Evolutionary conservation across 2,797 vertebrate genomes (phyloP), one percentile per base, ranked within the genome.

Genomic region (Enteromius thamalakanensis): DNA sequence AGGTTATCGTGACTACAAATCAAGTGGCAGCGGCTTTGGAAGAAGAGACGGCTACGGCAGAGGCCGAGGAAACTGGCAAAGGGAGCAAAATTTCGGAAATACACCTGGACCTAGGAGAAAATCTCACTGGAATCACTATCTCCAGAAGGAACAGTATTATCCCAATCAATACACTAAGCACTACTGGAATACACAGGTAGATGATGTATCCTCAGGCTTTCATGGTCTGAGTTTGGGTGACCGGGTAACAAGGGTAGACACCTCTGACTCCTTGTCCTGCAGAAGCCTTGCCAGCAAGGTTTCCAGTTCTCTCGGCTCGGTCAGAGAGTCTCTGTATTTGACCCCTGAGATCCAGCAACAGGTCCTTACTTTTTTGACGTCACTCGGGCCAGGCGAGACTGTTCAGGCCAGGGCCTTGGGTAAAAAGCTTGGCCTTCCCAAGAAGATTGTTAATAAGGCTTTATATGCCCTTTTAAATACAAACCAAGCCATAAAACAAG

Each of bases 401-500:
- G 45, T 93, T 34, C 92, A 95, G 0, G 96, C 96, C 1, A 93
- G 77, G 82, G 60, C 84, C 0, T 92, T 99, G 29, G 90, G 92
- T 19, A 92, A 17, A 71, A 93, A 89, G 37, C 92, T 98, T 2
- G 85, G 49, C 11, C 74, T 91, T 11, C 91, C 91, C 0, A 99
- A 97, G 89, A 97, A 94, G 7, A 87, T 94, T 0, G 86, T 98
- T 87, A 99, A 99, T 87, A 90, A 89, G 1, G 68, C 90, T 8
- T 88, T 99, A 0, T 99, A 99, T 77, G 88, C 90, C 9, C 94
- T 99, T 10, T 88, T 90, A 6, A 71, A 1, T 0, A 90, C 80
- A 7, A 92, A 95, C 0, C 92, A 90, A 86, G 88, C 96, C 42
- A 89, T 45, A 0, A 96, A 87, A 71, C 86, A 88, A 14, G 92